phyloP scores from a whole-genome alignment of 92 coral and sea anemone genomes.

The Meandrina meandrites region DNA sequence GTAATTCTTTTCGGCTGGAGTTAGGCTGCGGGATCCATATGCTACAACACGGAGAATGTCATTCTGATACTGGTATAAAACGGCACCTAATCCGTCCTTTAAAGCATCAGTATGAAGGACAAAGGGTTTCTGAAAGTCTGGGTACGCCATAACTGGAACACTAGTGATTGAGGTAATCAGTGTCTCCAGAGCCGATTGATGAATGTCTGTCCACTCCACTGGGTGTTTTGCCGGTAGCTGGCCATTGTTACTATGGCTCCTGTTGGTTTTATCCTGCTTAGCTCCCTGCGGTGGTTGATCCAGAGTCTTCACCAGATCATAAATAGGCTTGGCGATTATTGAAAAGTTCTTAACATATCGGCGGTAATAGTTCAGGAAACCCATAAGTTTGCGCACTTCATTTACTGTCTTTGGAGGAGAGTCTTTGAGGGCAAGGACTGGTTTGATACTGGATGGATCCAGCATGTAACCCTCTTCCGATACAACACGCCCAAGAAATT shows the following conservation, averaged over 20 bases:
- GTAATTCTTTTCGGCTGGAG: slow-evolving; percentile 51
- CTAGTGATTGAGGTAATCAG: slow-evolving; percentile 38
- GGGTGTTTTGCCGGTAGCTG: slow-evolving; percentile 55
- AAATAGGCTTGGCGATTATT: slow-evolving; percentile 47
- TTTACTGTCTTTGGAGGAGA: slow-evolving; percentile 60
- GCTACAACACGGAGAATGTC: slow-evolving; percentile 44
- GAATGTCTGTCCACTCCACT: slow-evolving; percentile 53
- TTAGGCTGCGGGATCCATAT: slow-evolving; percentile 55
- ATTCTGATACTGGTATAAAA: slow-evolving; percentile 41
- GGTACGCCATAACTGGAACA: slow-evolving; percentile 59
- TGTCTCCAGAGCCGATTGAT: slow-evolving; percentile 54
- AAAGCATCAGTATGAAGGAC: slow-evolving; percentile 51
- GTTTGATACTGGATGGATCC: slow-evolving; percentile 55
- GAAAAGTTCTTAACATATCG: slow-evolving; percentile 54
- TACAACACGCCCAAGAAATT: slow-evolving; percentile 60
- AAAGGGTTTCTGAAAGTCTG: slow-evolving; percentile 42
- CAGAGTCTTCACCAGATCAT: slow-evolving; percentile 46
- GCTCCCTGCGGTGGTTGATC: neutral
- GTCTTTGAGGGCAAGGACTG: slow-evolving; percentile 54
- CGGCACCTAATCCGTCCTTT: slow-evolving; percentile 48
- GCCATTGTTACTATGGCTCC: slow-evolving; percentile 10
- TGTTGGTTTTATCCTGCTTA: slow-evolving; percentile 18
- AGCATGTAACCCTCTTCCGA: slow-evolving; percentile 49
- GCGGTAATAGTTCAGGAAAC: slow-evolving; percentile 61
- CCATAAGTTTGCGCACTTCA: slow-evolving; percentile 64